Evolutionary conservation across 2,888 invertebrate genomes (phyloP).

Genomic region (Lasioglossum marginatum): DNA sequence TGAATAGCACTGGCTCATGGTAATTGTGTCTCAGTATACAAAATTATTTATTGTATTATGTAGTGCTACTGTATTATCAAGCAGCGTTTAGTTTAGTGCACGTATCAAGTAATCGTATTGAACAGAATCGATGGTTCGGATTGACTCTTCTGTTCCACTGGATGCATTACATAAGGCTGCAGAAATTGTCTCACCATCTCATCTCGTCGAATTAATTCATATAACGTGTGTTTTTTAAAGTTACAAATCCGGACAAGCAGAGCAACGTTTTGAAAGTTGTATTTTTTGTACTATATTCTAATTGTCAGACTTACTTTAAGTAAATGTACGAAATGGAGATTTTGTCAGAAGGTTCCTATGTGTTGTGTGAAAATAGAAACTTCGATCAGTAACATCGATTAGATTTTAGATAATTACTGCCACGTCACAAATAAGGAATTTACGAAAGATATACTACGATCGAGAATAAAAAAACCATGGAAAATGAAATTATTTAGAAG

Average conservation of each 20-base stretch:
- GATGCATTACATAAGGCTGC: constrained; percentile 27
- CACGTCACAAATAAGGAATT: constrained; percentile 32
- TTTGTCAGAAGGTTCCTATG: constrained; percentile 63
- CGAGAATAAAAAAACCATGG: constrained; percentile 7
- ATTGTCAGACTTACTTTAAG: constrained; percentile 52
- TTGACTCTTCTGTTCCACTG: constrained; percentile 23
- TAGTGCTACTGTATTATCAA: constrained; percentile 19
- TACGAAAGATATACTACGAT: constrained; percentile 22
- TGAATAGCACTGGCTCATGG: constrained; percentile 7
- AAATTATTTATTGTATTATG: constrained; percentile 21
- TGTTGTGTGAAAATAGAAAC: constrained; percentile 54
- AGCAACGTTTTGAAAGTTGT: constrained; percentile 43
- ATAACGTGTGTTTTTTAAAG: constrained; percentile 26
- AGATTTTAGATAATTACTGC: constrained; percentile 59
- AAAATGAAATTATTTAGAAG: constrained; percentile 19
- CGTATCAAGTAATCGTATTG: constrained; percentile 16
- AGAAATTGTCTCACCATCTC: constrained; percentile 22
- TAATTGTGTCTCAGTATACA: constrained; percentile 16
- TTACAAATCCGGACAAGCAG: constrained; percentile 23
- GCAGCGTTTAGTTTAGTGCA: constrained; percentile 1
- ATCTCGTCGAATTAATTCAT: constrained; percentile 30
- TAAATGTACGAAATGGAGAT: constrained; percentile 44
- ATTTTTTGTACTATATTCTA: constrained; percentile 63
- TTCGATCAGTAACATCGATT: constrained; percentile 57
- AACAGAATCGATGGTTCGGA: constrained; percentile 19